Percentiles rank a stretch among this genome's conserved stretches.
Evolutionary conservation across 1,140 invertebrate genomes (phyloP).

Genomic region (Heliconius eleuchia): DNA sequence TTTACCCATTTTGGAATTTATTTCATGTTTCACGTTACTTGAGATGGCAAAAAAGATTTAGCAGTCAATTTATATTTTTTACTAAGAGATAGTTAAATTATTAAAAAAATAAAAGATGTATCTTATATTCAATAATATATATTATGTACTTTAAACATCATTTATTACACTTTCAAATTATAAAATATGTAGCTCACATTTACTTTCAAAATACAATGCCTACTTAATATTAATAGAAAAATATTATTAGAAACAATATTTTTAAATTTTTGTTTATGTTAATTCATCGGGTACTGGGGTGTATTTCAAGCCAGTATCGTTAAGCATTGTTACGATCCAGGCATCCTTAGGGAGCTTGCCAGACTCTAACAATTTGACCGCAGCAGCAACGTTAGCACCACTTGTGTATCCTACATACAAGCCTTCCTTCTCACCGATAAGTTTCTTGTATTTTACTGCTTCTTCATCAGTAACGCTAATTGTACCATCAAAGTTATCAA

Average conservation of each 20-base stretch:
- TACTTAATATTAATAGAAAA: neutral
- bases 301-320: conserved; percentile 70
- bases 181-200: neutral
- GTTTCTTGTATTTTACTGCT: conserved; percentile 59
- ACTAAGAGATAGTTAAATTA: too few relatives aligned
- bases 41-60: too few relatives aligned
- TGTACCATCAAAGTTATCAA: conserved; percentile 62
- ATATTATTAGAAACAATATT: neutral
- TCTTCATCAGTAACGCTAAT: conserved; percentile 66
- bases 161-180: neutral
- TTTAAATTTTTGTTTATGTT: neutral
- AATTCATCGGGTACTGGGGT: conserved; percentile 36
- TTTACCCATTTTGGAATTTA: too few relatives aligned
- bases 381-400: conserved; percentile 68
- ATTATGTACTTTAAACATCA: neutral
- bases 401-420: conserved; percentile 71
- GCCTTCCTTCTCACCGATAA: conserved; percentile 69
- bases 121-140: too few relatives aligned
- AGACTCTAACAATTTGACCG: conserved; percentile 63
- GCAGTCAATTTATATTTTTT: too few relatives aligned
- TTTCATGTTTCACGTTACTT: too few relatives aligned
- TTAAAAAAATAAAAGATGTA: too few relatives aligned
- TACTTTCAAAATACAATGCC: neutral
- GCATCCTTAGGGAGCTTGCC: conserved; percentile 59
- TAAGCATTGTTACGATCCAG: conserved; percentile 68